A percentile compares a stretch with the other conserved stretches of the same genome.
Evolutionary conservation across 2,888 invertebrate genomes (phyloP).

Genomic region (Apamea epomidion): DNA sequence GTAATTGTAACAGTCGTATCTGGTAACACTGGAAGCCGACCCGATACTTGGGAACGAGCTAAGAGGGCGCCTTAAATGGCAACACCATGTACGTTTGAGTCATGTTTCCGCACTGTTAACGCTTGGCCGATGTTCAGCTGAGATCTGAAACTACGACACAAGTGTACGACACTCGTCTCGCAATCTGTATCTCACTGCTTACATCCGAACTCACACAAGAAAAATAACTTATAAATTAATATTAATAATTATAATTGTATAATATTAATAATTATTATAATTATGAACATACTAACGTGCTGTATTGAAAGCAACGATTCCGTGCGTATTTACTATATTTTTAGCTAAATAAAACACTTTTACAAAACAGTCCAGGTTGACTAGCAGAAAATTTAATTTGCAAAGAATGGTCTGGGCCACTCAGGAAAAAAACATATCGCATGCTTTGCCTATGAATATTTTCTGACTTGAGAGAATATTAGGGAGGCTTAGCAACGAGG

Average conservation of each 20-base stretch:
- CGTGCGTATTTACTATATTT: background rate
- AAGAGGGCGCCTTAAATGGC: slow-evolving; percentile 26
- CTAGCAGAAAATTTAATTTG: slow-evolving; percentile 40
- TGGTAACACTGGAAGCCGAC: slow-evolving; percentile 16
- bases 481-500: background rate
- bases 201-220: background rate
- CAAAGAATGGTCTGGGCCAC: slow-evolving; percentile 4
- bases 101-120: slow-evolving; percentile 35
- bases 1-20: slow-evolving; percentile 11
- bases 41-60: slow-evolving; percentile 12
- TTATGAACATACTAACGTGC: background rate
- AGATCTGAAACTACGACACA: slow-evolving; percentile 34
- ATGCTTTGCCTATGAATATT: slow-evolving; percentile 40
- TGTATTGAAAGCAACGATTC: background rate
- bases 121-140: slow-evolving; percentile 33
- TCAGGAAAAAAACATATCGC: slow-evolving; percentile 24
- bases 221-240: background rate
- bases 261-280: background rate
- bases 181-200: slow-evolving; percentile 1
- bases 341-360: background rate
- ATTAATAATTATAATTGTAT: background rate
- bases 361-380: background rate
- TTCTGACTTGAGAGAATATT: slow-evolving; percentile 25
- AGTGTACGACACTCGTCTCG: slow-evolving; percentile 35
- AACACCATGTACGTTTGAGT: slow-evolving; percentile 37